phyloP scores from a whole-genome alignment of 30 jellyfish, hydroid and myxozoan species.

The Cassiopea xamachana region DNA sequence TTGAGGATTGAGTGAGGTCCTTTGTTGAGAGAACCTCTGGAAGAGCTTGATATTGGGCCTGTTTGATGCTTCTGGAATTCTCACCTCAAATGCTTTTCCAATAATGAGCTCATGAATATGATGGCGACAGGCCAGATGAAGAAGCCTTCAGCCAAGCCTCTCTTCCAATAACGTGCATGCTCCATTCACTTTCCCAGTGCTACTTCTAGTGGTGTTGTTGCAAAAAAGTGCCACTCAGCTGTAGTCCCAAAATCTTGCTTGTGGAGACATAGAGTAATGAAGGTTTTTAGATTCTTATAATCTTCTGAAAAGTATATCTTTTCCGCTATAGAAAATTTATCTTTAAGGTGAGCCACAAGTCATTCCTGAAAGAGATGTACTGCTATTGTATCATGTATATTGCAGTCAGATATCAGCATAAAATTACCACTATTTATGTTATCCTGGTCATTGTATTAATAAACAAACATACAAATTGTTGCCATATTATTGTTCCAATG shows the following conservation, averaged over 20 bases:
- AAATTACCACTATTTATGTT: not conserved
- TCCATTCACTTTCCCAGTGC: too few species aligned
- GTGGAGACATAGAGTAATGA: not conserved
- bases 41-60: too few species aligned
- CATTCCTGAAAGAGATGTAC: conserved; percentile 9
- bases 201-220: not conserved
- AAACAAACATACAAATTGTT: not conserved
- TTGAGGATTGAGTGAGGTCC: too few species aligned
- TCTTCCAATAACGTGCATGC: too few species aligned
- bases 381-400: not conserved
- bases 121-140: too few species aligned
- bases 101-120: too few species aligned
- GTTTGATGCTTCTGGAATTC: too few species aligned
- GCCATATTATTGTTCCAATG: not conserved
- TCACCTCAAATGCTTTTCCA: too few species aligned
- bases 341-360: not conserved
- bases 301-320: not conserved
- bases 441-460: not conserved
- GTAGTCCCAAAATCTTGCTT: not conserved
- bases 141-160: too few species aligned
- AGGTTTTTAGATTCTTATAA: too few species aligned
- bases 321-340: not conserved
- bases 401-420: not conserved
- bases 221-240: not conserved
- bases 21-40: too few species aligned